Conservation (phyloP, 2,113 vertebrate genomes). For the Crotalus horridus region DNA sequence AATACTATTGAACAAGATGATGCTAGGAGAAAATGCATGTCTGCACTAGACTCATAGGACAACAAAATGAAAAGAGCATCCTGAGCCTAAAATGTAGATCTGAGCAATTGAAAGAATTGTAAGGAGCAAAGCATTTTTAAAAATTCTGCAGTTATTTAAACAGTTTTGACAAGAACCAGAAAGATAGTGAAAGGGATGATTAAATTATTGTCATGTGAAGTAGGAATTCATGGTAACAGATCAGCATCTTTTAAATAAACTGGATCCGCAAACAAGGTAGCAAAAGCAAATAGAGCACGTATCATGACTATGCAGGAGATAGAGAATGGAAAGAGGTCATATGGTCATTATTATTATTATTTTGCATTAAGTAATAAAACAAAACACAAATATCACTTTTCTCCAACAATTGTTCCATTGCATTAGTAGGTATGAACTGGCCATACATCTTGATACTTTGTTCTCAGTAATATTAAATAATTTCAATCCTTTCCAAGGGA, state of each 20-base stretch:
- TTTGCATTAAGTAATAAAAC: background rate
- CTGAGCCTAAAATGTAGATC: slow-evolving; percentile 31
- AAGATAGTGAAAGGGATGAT: background rate
- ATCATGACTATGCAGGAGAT: background rate
- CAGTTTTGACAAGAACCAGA: background rate
- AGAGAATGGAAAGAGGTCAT: background rate
- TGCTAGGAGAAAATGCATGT: slow-evolving; percentile 53
- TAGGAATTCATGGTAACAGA: background rate
- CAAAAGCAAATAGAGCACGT: background rate
- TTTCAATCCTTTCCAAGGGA: background rate
- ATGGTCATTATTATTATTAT: background rate
- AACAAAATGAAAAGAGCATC: slow-evolving; percentile 20
- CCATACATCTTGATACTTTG: background rate
- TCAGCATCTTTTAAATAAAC: slow-evolving; percentile 7
- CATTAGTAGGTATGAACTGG: background rate
- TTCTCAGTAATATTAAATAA: background rate
- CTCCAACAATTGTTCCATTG: background rate
- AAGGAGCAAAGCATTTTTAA: slow-evolving; percentile 4
- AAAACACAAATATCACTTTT: background rate
- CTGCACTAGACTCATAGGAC: slow-evolving; percentile 19
- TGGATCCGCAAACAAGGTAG: fast-evolving
- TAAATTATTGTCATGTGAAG: slow-evolving; percentile 26
- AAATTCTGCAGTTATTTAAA: slow-evolving; percentile 13
- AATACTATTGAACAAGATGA: slow-evolving; percentile 64
- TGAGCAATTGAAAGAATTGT: background rate